Evolutionary conservation across 1,140 invertebrate genomes (phyloP).

Genomic region (Eupristina koningsbergeri): DNA sequence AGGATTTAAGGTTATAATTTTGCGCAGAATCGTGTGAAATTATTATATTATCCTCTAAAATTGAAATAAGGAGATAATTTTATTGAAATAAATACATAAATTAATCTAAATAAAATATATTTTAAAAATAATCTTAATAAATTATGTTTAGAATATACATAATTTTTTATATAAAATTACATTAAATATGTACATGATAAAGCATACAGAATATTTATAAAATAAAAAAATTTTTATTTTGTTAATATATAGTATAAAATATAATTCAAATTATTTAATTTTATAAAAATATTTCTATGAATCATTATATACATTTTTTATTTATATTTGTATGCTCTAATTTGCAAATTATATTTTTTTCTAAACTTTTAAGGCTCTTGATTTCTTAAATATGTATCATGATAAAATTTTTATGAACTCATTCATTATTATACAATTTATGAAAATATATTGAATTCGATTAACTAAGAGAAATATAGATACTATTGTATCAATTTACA

Average conservation of each 20-base stretch:
- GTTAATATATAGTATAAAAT: neutral
- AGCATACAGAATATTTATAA: neutral
- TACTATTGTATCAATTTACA: neutral
- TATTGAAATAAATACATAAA: neutral
- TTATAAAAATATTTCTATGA: constrained; percentile 31
- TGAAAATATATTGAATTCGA: neutral
- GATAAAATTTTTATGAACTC: neutral
- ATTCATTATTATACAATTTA: constrained; percentile 14
- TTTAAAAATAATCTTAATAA: neutral
- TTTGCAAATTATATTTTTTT: neutral
- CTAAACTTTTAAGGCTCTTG: neutral
- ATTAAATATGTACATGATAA: neutral
- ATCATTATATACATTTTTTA: constrained; percentile 45
- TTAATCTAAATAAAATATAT: constrained; percentile 10
- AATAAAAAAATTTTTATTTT: neutral
- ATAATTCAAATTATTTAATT: constrained; percentile 18
- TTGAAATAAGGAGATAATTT: neutral
- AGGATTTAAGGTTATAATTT: constrained; percentile 30
- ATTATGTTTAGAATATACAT: constrained; percentile 26
- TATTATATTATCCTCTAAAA: neutral
- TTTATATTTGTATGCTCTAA: constrained; percentile 11
- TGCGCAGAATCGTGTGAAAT: constrained; percentile 1
- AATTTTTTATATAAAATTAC: constrained; percentile 9
- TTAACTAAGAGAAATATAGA: neutral
- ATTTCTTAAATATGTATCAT: constrained; percentile 3